Evolutionary conservation across 2,113 vertebrate genomes (phyloP), one percentile per base, ranked within the genome.

Genomic region (Toxotes chatareus): DNA sequence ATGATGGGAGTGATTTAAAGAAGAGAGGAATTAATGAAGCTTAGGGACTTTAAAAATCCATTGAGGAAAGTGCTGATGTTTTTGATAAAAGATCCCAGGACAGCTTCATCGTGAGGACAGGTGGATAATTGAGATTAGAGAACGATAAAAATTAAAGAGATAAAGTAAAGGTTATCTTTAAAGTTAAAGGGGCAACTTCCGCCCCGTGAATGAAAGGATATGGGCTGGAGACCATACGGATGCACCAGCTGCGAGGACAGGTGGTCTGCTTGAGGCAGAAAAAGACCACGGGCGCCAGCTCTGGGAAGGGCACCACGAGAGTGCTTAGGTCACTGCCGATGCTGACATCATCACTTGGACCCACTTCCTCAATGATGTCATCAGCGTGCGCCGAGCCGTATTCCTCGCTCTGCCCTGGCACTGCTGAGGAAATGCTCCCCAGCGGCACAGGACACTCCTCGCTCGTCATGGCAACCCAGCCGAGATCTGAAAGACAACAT

Each of bases 181-280:
- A 59, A 32, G 64, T 68, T 19, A n/a, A 71, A 57, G 12, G 55
- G 31, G n/a, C 3, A 21, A 17, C 7, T 46, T 40, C 36, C 44
- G 40, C 34, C 34, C 31, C 27, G n/a, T 57, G 11, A 42, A 21
- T 61, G 19, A 91, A 97, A 99, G 98, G 98, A 99, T 99, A 99
- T 99, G 98, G 98, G 80, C 97, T 99, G 92, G 96, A 99, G 87
- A 99, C 98, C 97, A 99, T 97, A 85, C 97, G 97, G 95, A 99
- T 99, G 95, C 98, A 99, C 97, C 97, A 98, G 94, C 93, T 99
- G 81, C 98, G 96, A 9, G 98, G 97, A 80, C 95, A 98, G 77
- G 97, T 99, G 91, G 97, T 99, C 95, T 99, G 98, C 79, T 98
- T 98, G 71, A 99, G 96, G 92, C 98, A 99, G 94, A 99, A 99